Base-by-base conservation (phyloP, 1,140 invertebrate genomes). In the Spodoptera litura region DNA sequence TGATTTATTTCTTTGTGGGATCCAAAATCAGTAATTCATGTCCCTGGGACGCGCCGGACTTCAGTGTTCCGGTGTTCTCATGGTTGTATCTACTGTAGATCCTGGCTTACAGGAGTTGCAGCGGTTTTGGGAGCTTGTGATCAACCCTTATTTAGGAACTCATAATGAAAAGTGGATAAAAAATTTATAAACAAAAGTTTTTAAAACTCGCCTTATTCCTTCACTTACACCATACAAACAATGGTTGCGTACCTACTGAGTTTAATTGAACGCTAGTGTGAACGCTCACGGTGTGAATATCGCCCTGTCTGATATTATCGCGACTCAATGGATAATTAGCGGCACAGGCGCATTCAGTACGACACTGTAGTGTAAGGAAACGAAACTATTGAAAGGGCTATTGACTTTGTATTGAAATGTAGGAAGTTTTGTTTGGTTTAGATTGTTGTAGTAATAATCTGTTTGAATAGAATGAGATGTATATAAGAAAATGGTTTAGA, bases 211-310 rank as follows among this genome's bases (percentile, higher is more conserved):
- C 38, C 11, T 38, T 31, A 64, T 13, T 25, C 49, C 12, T 51
- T 62, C n/a, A 77, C 74, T 77, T 77, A 58, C 31, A 68, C 61
- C 61, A 1, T 1, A 77, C 12, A n/a, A 56, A 55, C 62, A 75
- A 64, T 52, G 52, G 73, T 75, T 77, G 74, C 74, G 73, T 68
- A 58, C 74, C 31, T 38, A 66, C 58, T 13, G 61, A 27, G 35
- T 59, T 73, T 68, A 79, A 79, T 79, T 79, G 78, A 79, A 56
- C 58, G 38, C 75, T 13, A 74, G 78, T 74, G 78, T 62, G 78
- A 79, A 74, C 52, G 31, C 59, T 56, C 31, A 58, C 71, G 71
- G 78, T 74, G 78, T 74, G 78, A 79, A 79, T 79, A 74, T 61
- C 78, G 68, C 38, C 51, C 31, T 55, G 49, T 61, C 56, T 20